Base-by-base conservation (phyloP, 2,888 invertebrate species). In the Bursaphelenchus okinawaensis region DNA sequence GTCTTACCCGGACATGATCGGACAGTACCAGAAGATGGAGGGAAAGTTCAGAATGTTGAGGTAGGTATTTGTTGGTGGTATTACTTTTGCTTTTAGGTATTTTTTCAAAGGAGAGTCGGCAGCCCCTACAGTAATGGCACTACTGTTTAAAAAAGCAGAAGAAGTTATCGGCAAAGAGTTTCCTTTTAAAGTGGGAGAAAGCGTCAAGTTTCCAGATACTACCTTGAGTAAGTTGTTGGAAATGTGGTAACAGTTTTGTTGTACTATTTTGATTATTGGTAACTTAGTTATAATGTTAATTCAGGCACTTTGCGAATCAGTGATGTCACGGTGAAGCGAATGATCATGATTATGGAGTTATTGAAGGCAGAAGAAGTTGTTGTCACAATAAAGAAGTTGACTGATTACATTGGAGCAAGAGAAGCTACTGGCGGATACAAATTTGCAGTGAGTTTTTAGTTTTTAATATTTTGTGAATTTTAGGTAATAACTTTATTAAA, bases 21-120 rank as follows among this genome's bases (percentile, higher is more conserved):
- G 78, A 0, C 75, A 76, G 28, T 80, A 68, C 55, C 80, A 80
- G 63, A 80, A 80, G 58, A 80, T 77, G 76, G 77, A 80, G 20
- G 80, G 80, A 29, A 78, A 74, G 63, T 63, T 73, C 31, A 64
- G 80, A 31, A 71, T 67, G 12, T 73, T 79, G 62, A 75, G 72
- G 78, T 78, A 52, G 58, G 66, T 51, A 19, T 6, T 63, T 62
- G 27, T n/a, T n/a, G n/a, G n/a, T n/a, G 55, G 29, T 60, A 16
- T 19, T 19, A 19, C 4, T 4, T 52, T 27, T 40, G 16, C 29
- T 50, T 74, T 24, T 29, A 79, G 79, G 65, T 79, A 76, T 58
- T 79, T 68, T 67, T 75, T 73, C 69, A 79, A 79, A 29, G 19
- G 60, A 20, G 60, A 52, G 20, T 16, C n/a, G 9, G 16, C 60